Percentiles rank a stretch among this genome's conserved stretches.
These are phyloP conservation scores for Borostomias antarcticus DNA, from an alignment of 2,797 vertebrate species.

Conservation along the genomic window DNA sequence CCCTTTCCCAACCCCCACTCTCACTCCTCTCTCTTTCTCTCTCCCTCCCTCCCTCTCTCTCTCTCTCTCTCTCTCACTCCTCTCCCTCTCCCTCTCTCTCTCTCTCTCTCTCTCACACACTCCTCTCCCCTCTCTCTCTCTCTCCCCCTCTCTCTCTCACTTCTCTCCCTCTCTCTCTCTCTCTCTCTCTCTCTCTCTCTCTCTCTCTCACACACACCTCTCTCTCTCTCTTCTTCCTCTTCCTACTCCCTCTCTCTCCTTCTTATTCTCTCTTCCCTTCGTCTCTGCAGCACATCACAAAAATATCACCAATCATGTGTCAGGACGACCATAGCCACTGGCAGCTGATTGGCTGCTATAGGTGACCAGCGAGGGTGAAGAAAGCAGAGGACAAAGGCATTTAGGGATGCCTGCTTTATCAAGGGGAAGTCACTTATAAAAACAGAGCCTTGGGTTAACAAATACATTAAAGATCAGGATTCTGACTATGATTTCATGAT, in stretches of 20 bases:
- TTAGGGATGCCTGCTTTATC: conserved; percentile 16
- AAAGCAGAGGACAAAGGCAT: conserved; percentile 23
- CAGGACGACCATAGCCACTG: conserved; percentile 57
- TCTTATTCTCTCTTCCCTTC: background rate
- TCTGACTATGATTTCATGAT: background rate
- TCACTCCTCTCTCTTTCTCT: background rate
- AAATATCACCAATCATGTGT: conserved; percentile 65
- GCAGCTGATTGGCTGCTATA: conserved; percentile 51
- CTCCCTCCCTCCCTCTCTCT: conserved; percentile 49
- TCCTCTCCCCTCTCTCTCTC: conserved; percentile 2
- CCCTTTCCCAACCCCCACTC: conserved; percentile 68
- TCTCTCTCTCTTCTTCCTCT: background rate
- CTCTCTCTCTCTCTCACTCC: conserved; percentile 10
- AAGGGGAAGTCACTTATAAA: background rate
- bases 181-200: background rate
- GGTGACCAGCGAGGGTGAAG: conserved; percentile 28
- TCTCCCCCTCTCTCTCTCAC: conserved; percentile 18
- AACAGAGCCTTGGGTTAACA: background rate
- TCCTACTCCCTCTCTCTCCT: background rate
- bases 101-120: conserved; percentile 31
- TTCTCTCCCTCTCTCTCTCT: conserved; percentile 19
- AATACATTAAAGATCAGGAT: background rate
- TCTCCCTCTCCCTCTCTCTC: conserved; percentile 53
- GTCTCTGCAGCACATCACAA: conserved; percentile 47
- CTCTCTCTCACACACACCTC: background rate